Conservation (phyloP, 2,113 vertebrate species). For the Campylomormyrus tamandua region DNA sequence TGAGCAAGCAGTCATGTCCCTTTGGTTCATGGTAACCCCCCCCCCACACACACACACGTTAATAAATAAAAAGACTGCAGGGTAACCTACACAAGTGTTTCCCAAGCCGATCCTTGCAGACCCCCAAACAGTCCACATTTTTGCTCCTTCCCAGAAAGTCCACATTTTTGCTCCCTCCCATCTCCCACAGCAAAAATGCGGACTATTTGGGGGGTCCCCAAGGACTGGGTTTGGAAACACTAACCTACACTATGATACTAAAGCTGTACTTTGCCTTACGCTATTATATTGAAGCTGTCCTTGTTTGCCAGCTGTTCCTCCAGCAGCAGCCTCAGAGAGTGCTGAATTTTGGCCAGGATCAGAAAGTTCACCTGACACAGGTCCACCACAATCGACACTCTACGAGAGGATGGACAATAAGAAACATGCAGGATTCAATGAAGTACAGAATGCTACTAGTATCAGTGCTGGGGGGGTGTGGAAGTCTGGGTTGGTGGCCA, state of each 20-base stretch:
- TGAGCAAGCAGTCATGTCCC: not conserved
- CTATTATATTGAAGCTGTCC: conserved; percentile 50
- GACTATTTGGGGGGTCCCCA: not conserved
- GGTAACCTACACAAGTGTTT: not conserved
- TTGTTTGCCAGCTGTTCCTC: conserved; percentile 69
- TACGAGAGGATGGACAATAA: conserved; percentile 25
- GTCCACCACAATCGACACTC: conserved; percentile 70
- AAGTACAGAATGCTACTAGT: not conserved
- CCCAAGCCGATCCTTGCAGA: not conserved
- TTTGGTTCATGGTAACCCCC: not conserved
- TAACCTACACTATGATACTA: not conserved
- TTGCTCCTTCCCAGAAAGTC: no score
- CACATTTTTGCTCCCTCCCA: not conserved
- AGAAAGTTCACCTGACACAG: conserved; percentile 52
- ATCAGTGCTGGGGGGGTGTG: not conserved
- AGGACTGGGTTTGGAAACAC: not conserved
- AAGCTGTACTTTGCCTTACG: not conserved
- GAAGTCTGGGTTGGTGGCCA: not conserved
- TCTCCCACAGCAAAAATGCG: not conserved
- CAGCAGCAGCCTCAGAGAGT: conserved; percentile 62
- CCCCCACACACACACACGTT: not conserved
- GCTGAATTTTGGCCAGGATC: conserved; percentile 64
- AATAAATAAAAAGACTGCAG: not conserved
- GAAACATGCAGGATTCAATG: not conserved
- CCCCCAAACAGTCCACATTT: not conserved